Evolutionary conservation across 2,797 vertebrate species (phyloP), one percentile per base, ranked within the genome.

Genomic region (Rhinogobio ventralis): DNA sequence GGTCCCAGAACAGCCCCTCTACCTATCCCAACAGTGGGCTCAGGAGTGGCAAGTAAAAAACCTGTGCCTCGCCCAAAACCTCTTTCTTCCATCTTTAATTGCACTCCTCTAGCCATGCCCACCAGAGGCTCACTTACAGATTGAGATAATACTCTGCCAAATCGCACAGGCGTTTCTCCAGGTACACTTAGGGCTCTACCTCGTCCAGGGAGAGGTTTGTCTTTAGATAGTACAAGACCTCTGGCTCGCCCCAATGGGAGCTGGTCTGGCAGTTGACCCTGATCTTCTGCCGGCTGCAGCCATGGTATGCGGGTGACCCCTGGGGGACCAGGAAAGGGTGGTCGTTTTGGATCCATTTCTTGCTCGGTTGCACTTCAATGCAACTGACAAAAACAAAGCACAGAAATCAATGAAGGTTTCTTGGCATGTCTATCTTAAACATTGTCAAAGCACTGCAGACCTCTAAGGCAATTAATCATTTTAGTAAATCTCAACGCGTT

Each of bases 311-410:
- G 84, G 1, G 67, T 75, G 71, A 62, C 82, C 28, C 84, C 85
- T 4, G 89, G 78, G 19, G 57, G 30, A 5, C 90, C 81, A 3
- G 53, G 83, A 17, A 89, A 85, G 2, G 83, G 66, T 33, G 90
- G 91, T 72, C 86, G 90, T 14, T 86, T 88, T 46, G 93, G 93
- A 89, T 96, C 94, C 95, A 95, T 95, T 83, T 64, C 1, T 25
- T 80, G 13, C 67, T 78, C 13, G 77, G 73, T 14, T 86, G 3
- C 51, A 17, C 30, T 79, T 7, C n/a, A 74, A 30, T 10, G 42
- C 20, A 67, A 51, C 46, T 60, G 28, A 23, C n/a, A 72, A 23
- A 73, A 30, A 53, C 49, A 49, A 19, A 72, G 5, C 49, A 15
- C 36, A 46, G 23, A 79, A 17, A 86, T 72, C 11, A 39, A 30